Evolutionary conservation across 2,888 invertebrate genomes (phyloP), one percentile per base, ranked within the genome.

Genomic region (Orthosia gracilis): DNA sequence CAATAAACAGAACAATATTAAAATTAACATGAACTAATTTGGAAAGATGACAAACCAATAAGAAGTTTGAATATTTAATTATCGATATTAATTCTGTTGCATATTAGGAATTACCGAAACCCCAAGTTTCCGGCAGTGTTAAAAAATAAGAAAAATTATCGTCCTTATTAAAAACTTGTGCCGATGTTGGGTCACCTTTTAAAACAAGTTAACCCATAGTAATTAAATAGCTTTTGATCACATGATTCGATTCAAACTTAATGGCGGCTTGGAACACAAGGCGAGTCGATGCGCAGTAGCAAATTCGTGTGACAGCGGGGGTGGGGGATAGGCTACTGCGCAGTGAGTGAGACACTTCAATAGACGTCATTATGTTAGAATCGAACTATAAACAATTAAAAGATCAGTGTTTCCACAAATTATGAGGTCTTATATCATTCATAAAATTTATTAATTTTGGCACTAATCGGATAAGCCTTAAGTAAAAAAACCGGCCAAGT

Each of bases 11-110:
- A 12, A 3, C 26, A 50, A 13, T 45, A 45, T 52, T 9, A 3
- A 57, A 71, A 54, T 54, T 54, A 52, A 58, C 68, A 62, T 17
- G 7, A 40, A 50, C 69, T 64, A 47, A 58, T 82, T 76, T 76
- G 59, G 61, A 50, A 50, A 55, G 7, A 70, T 69, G 69, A 65
- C 68, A 58, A 63, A 82, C 50, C 12, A 49, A 69, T 13, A 58
- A 40, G 21, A 47, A 47, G 65, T 68, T 68, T 73, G 55, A 40
- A 47, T 18, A 31, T 54, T 47, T 31, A n/a, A 69, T 69, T 83
- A 80, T 55, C 66, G 31, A 18, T 52, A 77, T 54, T 64, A 61
- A 47, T 50, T 40, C 26, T 26, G 13, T 67, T 57, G 7, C 68
- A 5, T 76, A 78, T 63, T 23, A 66, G 68, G 76, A 12, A 47